Evolutionary conservation across 2,113 vertebrate species (phyloP).

Genomic region (Petrocephalus zakoni): DNA sequence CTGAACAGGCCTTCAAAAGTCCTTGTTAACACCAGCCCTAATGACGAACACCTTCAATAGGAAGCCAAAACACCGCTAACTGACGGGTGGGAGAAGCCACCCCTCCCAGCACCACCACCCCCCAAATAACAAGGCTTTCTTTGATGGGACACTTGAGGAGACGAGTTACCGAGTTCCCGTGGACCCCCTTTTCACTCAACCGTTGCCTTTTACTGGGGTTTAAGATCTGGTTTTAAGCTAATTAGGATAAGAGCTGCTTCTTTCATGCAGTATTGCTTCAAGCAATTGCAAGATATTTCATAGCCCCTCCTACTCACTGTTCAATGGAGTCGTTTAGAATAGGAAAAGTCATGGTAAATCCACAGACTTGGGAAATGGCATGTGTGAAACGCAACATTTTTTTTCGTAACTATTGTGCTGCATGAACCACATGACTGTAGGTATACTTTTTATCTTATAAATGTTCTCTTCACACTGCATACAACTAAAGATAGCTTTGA

Average conservation of each 20-base stretch:
- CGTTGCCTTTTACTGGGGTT: background rate
- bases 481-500: background rate
- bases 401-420: background rate
- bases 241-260: slow-evolving; percentile 6
- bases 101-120: background rate
- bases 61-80: slow-evolving; percentile 30
- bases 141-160: slow-evolving; percentile 30
- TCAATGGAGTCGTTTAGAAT: slow-evolving; percentile 28
- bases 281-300: background rate
- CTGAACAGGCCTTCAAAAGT: slow-evolving; percentile 18
- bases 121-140: slow-evolving; percentile 9
- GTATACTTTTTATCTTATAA: background rate
- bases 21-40: slow-evolving; percentile 30
- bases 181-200: background rate
- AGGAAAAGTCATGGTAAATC: slow-evolving; percentile 32
- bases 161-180: background rate
- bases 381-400: slow-evolving; percentile 32
- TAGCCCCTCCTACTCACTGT: slow-evolving; percentile 35
- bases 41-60: slow-evolving; percentile 26
- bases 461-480: background rate
- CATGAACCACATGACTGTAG: background rate
- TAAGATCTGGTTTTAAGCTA: slow-evolving; percentile 13
- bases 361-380: slow-evolving; percentile 23
- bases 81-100: slow-evolving; percentile 22
- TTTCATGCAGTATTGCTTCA: background rate